Conservation (phyloP, 1,140 invertebrate species). For the Trialeurodes vaporariorum region DNA sequence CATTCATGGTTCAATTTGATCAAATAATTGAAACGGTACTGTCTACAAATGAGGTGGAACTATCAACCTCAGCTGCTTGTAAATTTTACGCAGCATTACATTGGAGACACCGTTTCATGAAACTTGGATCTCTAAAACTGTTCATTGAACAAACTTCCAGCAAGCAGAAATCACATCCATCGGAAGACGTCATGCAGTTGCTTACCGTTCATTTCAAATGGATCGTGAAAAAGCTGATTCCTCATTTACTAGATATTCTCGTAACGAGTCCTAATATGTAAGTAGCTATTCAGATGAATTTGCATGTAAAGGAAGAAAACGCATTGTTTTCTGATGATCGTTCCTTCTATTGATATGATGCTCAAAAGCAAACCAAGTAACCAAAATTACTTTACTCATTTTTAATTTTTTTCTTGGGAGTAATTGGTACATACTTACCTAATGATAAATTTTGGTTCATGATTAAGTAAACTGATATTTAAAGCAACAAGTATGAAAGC, state of each 20-base stretch:
- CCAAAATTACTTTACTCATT: no score
- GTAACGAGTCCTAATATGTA: neutral
- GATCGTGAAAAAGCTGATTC: slow-evolving; percentile 21
- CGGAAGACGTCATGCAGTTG: slow-evolving; percentile 12
- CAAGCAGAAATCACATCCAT: neutral
- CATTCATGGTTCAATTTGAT: slow-evolving; percentile 12
- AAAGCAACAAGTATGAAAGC: no score
- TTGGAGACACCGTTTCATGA: slow-evolving; percentile 17
- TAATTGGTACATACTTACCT: no score
- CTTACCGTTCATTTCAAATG: slow-evolving; percentile 22
- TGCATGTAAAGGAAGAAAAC: no score
- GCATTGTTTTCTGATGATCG: no score
- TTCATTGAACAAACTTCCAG: slow-evolving; percentile 6
- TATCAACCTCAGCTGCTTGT: slow-evolving; percentile 4
- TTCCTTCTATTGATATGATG: no score
- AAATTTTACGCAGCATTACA: slow-evolving; percentile 13
- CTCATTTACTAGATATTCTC: slow-evolving; percentile 11
- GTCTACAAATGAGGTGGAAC: neutral
- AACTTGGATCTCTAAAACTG: slow-evolving; percentile 8
- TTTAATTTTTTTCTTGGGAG: no score
- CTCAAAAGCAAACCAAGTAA: no score
- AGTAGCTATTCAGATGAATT: no score
- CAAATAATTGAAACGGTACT: slow-evolving; percentile 9
- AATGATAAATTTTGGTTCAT: no score
- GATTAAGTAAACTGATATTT: no score